Conservation (phyloP, 2,797 vertebrate genomes). For the Eulemur albifrons region DNA sequence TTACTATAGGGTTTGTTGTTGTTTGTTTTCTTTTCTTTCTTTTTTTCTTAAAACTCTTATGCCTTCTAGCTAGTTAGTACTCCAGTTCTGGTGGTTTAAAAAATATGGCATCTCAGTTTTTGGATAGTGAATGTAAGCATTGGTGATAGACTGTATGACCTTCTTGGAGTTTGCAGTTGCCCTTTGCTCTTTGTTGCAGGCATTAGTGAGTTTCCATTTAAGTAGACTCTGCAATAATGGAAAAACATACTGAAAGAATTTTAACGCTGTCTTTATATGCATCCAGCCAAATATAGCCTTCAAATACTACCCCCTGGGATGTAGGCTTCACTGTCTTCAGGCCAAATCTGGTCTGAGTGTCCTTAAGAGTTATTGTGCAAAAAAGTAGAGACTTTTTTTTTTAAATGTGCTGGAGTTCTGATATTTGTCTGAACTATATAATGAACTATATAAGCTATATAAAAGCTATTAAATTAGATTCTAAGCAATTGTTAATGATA, state of each 20-base stretch:
- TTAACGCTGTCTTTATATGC: constrained; percentile 51
- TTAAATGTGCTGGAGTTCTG: constrained; percentile 19
- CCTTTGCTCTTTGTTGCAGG: constrained; percentile 52
- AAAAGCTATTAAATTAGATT: constrained; percentile 52
- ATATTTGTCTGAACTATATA: constrained; percentile 22
- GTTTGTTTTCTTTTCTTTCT: neutral
- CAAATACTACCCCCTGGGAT: constrained; percentile 45
- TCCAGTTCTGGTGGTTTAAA: neutral
- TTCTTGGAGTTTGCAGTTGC: constrained; percentile 37
- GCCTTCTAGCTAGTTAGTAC: constrained; percentile 12
- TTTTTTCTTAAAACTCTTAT: neutral
- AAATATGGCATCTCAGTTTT: constrained; percentile 27
- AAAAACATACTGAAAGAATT: constrained; percentile 57
- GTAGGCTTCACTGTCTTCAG: constrained; percentile 35
- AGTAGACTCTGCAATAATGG: constrained; percentile 34
- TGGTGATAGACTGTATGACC: constrained; percentile 35
- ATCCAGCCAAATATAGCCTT: constrained; percentile 45
- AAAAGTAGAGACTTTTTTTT: neutral
- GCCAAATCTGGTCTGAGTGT: constrained; percentile 26
- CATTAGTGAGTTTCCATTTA: constrained; percentile 68
- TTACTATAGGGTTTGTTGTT: constrained; percentile 5
- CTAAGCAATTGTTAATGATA: constrained; percentile 31
- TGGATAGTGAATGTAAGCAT: constrained; percentile 27
- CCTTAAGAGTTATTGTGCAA: constrained; percentile 49
- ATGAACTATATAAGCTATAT: constrained; percentile 26